These are phyloP conservation scores for Chloroclysta siterata DNA, from an alignment of 2,888 invertebrate species.

Conservation along the genomic window DNA sequence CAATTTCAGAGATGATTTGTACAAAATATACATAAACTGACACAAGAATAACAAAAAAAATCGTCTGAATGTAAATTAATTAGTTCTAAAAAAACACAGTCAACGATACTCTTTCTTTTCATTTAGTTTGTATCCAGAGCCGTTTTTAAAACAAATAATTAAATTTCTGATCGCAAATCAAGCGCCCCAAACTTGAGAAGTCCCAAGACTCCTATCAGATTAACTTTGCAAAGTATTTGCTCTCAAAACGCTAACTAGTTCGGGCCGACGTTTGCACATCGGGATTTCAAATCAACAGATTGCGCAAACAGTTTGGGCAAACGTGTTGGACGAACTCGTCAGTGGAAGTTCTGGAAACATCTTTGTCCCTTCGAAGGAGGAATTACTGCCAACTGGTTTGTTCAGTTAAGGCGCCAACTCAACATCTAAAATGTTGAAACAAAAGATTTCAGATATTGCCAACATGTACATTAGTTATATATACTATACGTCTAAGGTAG, in stretches of 20 bases:
- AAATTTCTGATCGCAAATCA: constrained; percentile 3
- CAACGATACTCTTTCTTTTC: too few relatives aligned
- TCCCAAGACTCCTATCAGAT: constrained; percentile 25
- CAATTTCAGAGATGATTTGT: too few relatives aligned
- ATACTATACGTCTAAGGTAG: too few relatives aligned
- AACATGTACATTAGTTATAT: too few relatives aligned
- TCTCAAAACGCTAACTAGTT: constrained; percentile 33
- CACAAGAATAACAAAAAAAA: too few relatives aligned
- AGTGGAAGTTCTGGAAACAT: constrained; percentile 1
- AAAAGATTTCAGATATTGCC: too few relatives aligned
- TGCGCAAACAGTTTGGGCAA: constrained; percentile 23
- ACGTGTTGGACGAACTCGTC: constrained; percentile 14
- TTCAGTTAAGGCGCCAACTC: neutral
- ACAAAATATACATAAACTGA: too few relatives aligned
- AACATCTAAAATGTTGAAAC: too few relatives aligned
- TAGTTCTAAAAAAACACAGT: too few relatives aligned
- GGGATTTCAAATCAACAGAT: constrained; percentile 31
- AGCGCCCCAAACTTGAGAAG: constrained; percentile 16
- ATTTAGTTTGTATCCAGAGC: too few relatives aligned
- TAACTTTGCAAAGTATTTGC: constrained; percentile 37
- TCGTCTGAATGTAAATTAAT: too few relatives aligned
- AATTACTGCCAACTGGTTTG: neutral
- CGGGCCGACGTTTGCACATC: constrained; percentile 15
- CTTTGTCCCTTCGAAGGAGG: neutral
- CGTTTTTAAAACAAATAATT: neutral